A percentile compares a stretch with the other conserved stretches of the same genome.
Conservation (phyloP, 2,888 invertebrate species). For the Cantharis nigra region DNA sequence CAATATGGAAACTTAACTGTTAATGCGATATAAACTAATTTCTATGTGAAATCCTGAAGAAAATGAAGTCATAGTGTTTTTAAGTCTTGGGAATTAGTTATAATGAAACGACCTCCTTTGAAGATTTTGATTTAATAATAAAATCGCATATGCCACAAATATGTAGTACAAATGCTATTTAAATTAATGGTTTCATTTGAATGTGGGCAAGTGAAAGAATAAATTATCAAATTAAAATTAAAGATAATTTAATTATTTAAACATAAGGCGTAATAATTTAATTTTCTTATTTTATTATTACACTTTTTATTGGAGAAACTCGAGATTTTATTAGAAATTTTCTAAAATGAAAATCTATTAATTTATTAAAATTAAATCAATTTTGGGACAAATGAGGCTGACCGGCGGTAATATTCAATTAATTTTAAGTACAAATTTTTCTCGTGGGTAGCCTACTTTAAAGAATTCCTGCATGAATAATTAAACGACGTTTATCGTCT, state of each 20-base stretch:
- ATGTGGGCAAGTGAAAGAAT: background rate
- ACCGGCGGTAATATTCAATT: background rate
- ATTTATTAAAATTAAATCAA: slow-evolving; percentile 1
- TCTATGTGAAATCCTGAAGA: background rate
- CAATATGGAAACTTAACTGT: slow-evolving; percentile 9
- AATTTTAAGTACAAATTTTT: background rate
- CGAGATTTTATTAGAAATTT: background rate
- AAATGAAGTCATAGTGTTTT: background rate
- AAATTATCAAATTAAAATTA: background rate
- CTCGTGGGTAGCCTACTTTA: background rate
- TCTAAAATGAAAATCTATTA: background rate
- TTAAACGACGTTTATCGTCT: background rate
- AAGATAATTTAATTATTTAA: background rate
- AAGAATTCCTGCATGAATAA: slow-evolving; percentile 4
- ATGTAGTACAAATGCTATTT: background rate
- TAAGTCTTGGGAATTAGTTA: slow-evolving; percentile 1
- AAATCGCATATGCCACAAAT: slow-evolving; percentile 4
- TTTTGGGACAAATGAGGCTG: background rate
- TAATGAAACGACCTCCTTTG: slow-evolving; percentile 8
- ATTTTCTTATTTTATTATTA: background rate
- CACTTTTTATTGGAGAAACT: background rate
- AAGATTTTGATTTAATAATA: background rate
- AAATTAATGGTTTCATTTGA: slow-evolving; percentile 2
- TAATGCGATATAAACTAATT: background rate
- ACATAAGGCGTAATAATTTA: background rate